Evolutionary conservation across 2,888 invertebrate species (phyloP).

Genomic region (Oeneis ivallda): DNA sequence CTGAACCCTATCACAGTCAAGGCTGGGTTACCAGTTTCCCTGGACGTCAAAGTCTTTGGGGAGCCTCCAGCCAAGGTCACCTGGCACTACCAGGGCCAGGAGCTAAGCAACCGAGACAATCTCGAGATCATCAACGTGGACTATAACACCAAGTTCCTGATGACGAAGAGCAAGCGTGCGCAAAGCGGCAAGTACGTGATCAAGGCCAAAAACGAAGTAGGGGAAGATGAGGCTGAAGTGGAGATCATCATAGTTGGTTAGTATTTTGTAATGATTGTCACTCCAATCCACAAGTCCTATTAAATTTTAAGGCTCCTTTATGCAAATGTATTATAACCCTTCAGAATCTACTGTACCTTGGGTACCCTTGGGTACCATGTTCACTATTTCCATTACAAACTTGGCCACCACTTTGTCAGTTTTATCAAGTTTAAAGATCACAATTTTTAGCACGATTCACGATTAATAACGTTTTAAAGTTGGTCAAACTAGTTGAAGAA

Average conservation of each 20-base stretch:
- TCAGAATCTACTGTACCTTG: no score
- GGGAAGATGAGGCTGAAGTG: constrained; percentile 94
- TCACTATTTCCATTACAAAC: no score
- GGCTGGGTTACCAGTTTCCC: constrained; percentile 85
- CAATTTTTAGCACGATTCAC: no score
- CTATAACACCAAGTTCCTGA: constrained; percentile 94
- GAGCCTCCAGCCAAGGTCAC: constrained; percentile 96
- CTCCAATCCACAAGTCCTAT: no score
- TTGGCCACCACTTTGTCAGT: no score
- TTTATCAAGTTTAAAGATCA: no score
- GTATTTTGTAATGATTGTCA: constrained; percentile 36
- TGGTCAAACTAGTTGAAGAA: no score
- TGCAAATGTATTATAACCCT: no score
- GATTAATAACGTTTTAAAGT: no score
- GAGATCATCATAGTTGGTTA: constrained; percentile 91
- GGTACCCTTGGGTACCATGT: no score
- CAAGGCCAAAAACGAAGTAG: constrained; percentile 94
- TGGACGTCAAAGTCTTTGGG: constrained; percentile 94
- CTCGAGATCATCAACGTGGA: constrained; percentile 91
- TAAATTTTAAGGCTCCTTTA: no score
- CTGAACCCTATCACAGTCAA: constrained; percentile 92
- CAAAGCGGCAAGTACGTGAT: constrained; percentile 95
- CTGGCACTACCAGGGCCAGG: constrained; percentile 91
- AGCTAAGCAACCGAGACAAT: constrained; percentile 82
- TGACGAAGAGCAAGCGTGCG: constrained; percentile 89